phyloP scores from a whole-genome alignment of 1,140 invertebrate species.

The Batillaria attramentaria region DNA sequence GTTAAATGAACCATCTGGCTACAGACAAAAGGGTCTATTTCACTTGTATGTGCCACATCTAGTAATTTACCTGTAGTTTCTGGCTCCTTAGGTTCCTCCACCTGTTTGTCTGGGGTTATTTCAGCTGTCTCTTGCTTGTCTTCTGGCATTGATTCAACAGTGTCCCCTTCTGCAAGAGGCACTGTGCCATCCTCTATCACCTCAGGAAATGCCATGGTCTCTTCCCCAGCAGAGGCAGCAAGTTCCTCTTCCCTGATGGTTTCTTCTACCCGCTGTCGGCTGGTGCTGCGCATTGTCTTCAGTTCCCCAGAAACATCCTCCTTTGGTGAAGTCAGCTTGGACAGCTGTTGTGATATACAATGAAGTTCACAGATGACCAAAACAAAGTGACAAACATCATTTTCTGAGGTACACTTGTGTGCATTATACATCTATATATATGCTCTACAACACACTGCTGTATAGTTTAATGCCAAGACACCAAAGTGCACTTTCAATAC shows the following conservation, averaged over 20 bases:
- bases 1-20: too few relatives aligned
- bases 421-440: background rate
- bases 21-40: too few relatives aligned
- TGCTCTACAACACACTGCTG: background rate
- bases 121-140: constrained; percentile 25
- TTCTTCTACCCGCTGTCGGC: constrained; percentile 53
- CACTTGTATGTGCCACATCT: too few relatives aligned
- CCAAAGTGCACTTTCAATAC: background rate
- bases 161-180: constrained; percentile 34
- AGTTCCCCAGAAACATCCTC: constrained; percentile 55
- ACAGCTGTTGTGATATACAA: constrained; percentile 40
- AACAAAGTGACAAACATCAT: background rate
- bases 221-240: constrained; percentile 34
- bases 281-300: constrained; percentile 52
- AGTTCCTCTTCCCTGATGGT: constrained; percentile 47
- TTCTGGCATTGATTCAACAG: constrained; percentile 9
- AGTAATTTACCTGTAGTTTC: too few relatives aligned
- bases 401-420: background rate
- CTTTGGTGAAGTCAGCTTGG: constrained; percentile 54
- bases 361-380: background rate
- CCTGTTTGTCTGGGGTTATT: background rate
- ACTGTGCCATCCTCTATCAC: constrained; percentile 46
- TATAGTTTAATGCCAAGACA: background rate
- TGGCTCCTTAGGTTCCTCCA: too few relatives aligned
- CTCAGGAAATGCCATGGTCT: background rate